phyloP scores from a whole-genome alignment of 2,113 vertebrate species.

The Stomatorhinus ivindoensis region DNA sequence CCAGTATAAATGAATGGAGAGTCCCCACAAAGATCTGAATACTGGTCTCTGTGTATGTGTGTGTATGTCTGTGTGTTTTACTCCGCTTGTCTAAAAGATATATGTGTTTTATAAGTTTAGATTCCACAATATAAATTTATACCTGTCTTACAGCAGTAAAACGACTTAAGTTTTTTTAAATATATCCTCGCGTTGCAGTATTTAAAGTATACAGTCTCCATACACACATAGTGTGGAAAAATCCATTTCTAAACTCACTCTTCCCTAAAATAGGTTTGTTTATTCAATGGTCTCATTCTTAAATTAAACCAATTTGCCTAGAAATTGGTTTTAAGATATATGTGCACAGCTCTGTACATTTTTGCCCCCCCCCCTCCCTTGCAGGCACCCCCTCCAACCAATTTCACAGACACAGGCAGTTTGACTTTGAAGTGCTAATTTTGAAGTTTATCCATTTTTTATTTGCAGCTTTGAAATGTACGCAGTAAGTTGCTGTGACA shows the following conservation, averaged over 20 bases:
- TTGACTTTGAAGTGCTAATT: conserved; percentile 80
- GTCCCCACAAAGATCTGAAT: neutral
- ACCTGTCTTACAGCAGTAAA: neutral
- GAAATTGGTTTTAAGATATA: conserved; percentile 73
- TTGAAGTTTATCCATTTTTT: conserved; percentile 79
- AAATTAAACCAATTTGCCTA: conserved; percentile 75
- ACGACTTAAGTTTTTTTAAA: neutral
- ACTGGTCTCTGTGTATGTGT: neutral
- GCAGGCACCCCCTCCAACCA: conserved; percentile 29
- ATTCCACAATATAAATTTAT: neutral
- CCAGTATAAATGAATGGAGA: neutral
- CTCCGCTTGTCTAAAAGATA: conserved; percentile 1
- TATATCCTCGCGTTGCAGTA: neutral
- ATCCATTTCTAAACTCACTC: conserved; percentile 35
- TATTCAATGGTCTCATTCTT: conserved; percentile 72
- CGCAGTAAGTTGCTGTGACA: conserved; percentile 68
- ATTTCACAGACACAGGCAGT: conserved; percentile 61
- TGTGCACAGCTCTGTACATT: conserved; percentile 64
- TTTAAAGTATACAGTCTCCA: neutral
- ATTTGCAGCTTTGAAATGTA: conserved; percentile 77
- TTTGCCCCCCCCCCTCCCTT: conserved; percentile 34
- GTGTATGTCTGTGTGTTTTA: neutral
- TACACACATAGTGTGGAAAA: neutral
- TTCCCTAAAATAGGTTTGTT: conserved; percentile 64
- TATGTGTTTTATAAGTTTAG: neutral